Evolutionary conservation across 64 coral and sea anemone species (phyloP).

Genomic region (Orbicella faveolata): DNA sequence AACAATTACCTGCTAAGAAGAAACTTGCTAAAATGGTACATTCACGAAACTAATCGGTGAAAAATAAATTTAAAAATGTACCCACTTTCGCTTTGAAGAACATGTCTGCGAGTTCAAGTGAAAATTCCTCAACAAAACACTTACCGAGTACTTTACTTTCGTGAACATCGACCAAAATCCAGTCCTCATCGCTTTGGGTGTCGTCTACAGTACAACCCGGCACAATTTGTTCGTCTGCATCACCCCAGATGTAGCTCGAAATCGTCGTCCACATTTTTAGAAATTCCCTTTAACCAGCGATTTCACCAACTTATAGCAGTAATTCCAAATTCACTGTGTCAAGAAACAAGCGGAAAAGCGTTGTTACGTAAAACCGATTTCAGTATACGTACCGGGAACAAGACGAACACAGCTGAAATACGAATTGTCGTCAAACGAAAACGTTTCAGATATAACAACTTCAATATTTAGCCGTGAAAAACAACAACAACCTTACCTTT

Average conservation of each 20-base stretch:
- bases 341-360: slow-evolving; percentile 1
- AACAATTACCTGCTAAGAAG: background rate
- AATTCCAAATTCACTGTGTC: slow-evolving; percentile 37
- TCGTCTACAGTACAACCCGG: slow-evolving; percentile 73
- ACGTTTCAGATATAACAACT: background rate
- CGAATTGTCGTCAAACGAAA: background rate
- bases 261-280: slow-evolving; percentile 79
- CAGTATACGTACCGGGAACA: background rate
- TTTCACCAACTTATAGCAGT: background rate
- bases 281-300: slow-evolving; percentile 23
- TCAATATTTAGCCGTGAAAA: background rate
- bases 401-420: background rate
- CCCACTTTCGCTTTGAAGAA: background rate
- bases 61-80: background rate
- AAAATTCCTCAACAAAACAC: background rate
- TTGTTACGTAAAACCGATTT: background rate
- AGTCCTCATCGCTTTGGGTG: slow-evolving; percentile 77
- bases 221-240: slow-evolving; percentile 80
- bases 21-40: background rate
- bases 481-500: background rate
- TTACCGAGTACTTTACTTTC: background rate
- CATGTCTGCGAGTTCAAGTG: background rate
- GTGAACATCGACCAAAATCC: slow-evolving; percentile 84
- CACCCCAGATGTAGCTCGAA: slow-evolving; percentile 92
- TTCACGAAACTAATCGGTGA: background rate